Base-by-base conservation (phyloP, 2,113 vertebrate genomes). In the Laterallus jamaicensis region DNA sequence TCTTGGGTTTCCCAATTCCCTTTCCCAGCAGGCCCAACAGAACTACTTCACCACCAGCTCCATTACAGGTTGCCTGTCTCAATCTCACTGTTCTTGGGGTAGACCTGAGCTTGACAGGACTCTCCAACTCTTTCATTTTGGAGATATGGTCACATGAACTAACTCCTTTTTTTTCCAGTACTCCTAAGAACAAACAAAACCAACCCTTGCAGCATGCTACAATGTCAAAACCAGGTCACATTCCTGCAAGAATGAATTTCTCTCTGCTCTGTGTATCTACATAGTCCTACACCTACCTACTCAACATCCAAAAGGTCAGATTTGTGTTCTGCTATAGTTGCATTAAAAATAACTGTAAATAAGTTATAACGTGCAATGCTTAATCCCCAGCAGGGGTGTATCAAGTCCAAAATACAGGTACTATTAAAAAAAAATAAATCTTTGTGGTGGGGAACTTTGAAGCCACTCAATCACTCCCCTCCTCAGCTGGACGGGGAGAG, bases 381-480 rank as follows among this genome's bases (percentile, higher is more conserved):
- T 49, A 50, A 44, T 8, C 15, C 22, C 19, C 9, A 8, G 18
- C 15, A 50, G 2, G 7, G 2, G 42, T 0, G 2, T 28, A 56
- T 35, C 35, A 44, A 55, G 31, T 4, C 68, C 63, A 50, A 71
- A 82, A 31, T 18, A 59, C 1, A 47, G 20, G 29, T 37, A 54
- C 11, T 50, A 55, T 11, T 21, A 13, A 26, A 21, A 44, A 44
- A 12, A 32, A 25, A 42, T 11, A 15, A 15, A 15, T 15, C 32
- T 59, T 35, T 59, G 22, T 29, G 42, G 50, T 52, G 19, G 19
- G 35, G 16, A 17, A 47, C 28, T n/a, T 25, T 15, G 24, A 58
- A 82, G 40, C 44, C 1, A 0, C 47, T 82, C 16, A 39, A 5
- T 19, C 66, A 29, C 15, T 62, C 21, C 14, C n/a, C 14, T 54